Evolutionary conservation across 2,888 invertebrate species (phyloP), one percentile per base, ranked within the genome.

Genomic region (Brachyptera risi): DNA sequence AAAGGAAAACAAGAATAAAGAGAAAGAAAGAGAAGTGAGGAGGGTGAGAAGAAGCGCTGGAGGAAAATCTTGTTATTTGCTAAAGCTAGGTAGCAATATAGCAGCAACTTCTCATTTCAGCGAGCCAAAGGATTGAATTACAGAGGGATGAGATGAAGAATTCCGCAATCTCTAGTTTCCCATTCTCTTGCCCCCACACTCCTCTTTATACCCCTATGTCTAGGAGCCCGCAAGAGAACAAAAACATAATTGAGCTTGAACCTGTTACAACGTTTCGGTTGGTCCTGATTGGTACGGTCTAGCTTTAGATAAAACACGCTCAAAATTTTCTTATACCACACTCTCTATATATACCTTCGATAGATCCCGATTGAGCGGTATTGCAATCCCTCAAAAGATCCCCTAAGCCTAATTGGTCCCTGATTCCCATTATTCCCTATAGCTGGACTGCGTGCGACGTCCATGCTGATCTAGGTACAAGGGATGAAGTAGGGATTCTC

Each of bases 141-240:
- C 54, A 37, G 37, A 54, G 54, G 35, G 35, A 54, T 54, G 54
- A 23, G 54, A 54, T 35, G 54, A 54, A 54, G 54, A 54, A 54
- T 54, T 54, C 54, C 54, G 54, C 54, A 54, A 54, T 54, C 54
- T 54, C 54, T 54, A 23, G 54, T n/a, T n/a, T n/a, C n/a, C 54
- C 37, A 23, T 47, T 9, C 24, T 21, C 47, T 24, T 47, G n/a
- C 47, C 7, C 23, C 24, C 47, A 35, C 17, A 35, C 37, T 35
- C n/a, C 54, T 31, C 31, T 5, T n/a, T n/a, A n/a, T n/a, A 4
- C 27, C 50, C 27, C 11, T 17, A 51, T 17, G 50, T n/a, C 50
- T 9, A 31, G 37, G 4, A 19, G 54, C 21, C 54, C 54, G 54
- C 54, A 54, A 54, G 54, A 35, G 54, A 54, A 54, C 54, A 54